Evolutionary conservation across 2,888 invertebrate species (phyloP), one percentile per base, ranked within the genome.

Genomic region (Gibbula magus): DNA sequence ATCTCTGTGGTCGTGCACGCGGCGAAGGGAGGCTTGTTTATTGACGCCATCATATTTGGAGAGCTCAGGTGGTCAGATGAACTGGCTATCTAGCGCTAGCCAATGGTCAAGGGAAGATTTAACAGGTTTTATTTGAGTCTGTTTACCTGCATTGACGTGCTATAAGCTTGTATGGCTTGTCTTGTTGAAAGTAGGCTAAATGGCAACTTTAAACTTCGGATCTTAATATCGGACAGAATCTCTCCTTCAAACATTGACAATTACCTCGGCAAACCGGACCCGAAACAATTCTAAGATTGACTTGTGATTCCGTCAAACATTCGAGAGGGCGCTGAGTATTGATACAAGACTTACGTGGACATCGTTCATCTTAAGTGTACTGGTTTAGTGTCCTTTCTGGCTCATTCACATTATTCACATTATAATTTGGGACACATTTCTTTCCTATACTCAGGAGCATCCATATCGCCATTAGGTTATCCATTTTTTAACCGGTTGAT

Each of bases 21-120:
- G 70, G 70, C 39, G n/a, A 35, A 39, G 70, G 16, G n/a, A 18
- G 35, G 70, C 70, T 35, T 70, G 70, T 70, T 70, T 70, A 35
- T 70, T 70, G 29, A 35, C 35, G 70, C 70, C 70, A 70, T 70
- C 70, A 39, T 70, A 70, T 70, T 70, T 70, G 39, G 35, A 70
- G 35, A 70, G 70, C 70, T 70, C 70, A 70, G 70, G 70, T 70
- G 70, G 70, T 70, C 70, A 70, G 35, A 70, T 70, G 70, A 70
- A 70, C 35, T 20, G 25, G 70, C 70, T 39, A 39, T 70, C 32
- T 70, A 16, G 8, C 70, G 18, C 70, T 39, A 25, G 70, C 32
- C 70, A 70, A 20, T 70, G 70, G 70, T 70, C 70, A 70, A 70
- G 70, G 35, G 39, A 10, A 35, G 32, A 70, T 70, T 70, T 70